phyloP scores from a whole-genome alignment of 2,888 invertebrate species.

The Eubasilissa splendida region DNA sequence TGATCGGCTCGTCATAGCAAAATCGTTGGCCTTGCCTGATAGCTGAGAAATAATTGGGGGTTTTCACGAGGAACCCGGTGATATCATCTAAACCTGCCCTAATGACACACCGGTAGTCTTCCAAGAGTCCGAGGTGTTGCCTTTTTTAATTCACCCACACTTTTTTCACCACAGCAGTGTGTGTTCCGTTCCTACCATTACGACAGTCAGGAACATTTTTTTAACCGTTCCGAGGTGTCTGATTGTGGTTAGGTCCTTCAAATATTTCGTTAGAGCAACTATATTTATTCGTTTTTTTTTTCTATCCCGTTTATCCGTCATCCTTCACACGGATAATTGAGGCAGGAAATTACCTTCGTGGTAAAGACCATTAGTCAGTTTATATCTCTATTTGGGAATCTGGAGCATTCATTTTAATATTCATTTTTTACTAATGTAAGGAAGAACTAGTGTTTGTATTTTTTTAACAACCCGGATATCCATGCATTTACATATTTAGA shows the following conservation, averaged over 20 bases:
- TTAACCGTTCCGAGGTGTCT: conserved; percentile 11
- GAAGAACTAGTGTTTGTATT: background rate
- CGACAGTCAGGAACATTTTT: conserved; percentile 22
- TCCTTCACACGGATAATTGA: conserved; percentile 38
- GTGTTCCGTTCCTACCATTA: background rate
- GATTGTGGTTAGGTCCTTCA: conserved; percentile 11
- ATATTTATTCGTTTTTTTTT: conserved; percentile 6
- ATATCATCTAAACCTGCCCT: conserved; percentile 29
- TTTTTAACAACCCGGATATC: background rate
- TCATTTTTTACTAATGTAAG: background rate
- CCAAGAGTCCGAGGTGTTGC: conserved; percentile 48
- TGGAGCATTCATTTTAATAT: background rate
- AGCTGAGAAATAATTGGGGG: conserved; percentile 20
- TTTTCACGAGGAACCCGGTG: conserved; percentile 24
- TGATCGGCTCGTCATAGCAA: background rate
- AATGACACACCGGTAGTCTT: conserved; percentile 56
- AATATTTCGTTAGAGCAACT: conserved; percentile 10
- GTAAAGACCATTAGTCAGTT: conserved; percentile 25
- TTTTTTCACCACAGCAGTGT: background rate
- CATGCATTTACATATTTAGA: background rate
- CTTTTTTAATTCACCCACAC: conserved; percentile 51
- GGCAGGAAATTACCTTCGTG: conserved; percentile 36
- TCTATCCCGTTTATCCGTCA: conserved; percentile 19
- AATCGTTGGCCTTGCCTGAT: conserved; percentile 6
- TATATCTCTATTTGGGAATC: conserved; percentile 37